Conservation (phyloP, 2,797 vertebrate species). For the Coracias cyanogaster region DNA sequence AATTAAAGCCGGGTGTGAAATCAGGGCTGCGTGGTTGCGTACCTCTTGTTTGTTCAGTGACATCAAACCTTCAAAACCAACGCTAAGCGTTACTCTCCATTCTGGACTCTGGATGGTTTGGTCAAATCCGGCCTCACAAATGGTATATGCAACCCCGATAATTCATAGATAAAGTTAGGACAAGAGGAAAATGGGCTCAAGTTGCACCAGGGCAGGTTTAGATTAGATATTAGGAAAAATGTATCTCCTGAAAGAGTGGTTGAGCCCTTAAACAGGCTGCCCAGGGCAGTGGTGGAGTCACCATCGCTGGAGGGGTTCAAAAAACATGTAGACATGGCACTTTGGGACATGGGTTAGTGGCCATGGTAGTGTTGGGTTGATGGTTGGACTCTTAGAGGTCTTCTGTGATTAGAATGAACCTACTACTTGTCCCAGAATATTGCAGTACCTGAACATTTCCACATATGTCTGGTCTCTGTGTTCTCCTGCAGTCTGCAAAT, state of each 20-base stretch:
- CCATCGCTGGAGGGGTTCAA: too few relatives aligned
- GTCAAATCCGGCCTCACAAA: not conserved
- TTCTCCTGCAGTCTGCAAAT: not conserved
- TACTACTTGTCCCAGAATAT: not conserved
- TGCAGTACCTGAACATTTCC: not conserved
- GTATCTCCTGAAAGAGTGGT: too few relatives aligned
- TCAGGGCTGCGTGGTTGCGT: fast-evolving
- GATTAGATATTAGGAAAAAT: too few relatives aligned
- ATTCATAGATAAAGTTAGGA: not conserved
- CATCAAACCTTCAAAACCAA: not conserved
- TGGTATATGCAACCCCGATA: not conserved
- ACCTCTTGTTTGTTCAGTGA: not conserved
- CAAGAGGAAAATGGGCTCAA: too few relatives aligned
- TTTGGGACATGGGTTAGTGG: too few relatives aligned
- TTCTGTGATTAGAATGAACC: not conserved
- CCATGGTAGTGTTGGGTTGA: too few relatives aligned
- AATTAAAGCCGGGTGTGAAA: not conserved
- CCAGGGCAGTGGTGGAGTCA: too few relatives aligned
- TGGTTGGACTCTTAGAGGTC: too few relatives aligned
- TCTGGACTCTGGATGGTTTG: not conserved
- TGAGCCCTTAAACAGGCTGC: too few relatives aligned
- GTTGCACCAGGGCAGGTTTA: too few relatives aligned
- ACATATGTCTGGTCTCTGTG: not conserved
- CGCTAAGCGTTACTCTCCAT: not conserved
- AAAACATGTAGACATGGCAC: too few relatives aligned